Evolutionary conservation across 2,797 vertebrate species (phyloP), one percentile per base, ranked within the genome.

Genomic region (Acridotheres tristis): DNA sequence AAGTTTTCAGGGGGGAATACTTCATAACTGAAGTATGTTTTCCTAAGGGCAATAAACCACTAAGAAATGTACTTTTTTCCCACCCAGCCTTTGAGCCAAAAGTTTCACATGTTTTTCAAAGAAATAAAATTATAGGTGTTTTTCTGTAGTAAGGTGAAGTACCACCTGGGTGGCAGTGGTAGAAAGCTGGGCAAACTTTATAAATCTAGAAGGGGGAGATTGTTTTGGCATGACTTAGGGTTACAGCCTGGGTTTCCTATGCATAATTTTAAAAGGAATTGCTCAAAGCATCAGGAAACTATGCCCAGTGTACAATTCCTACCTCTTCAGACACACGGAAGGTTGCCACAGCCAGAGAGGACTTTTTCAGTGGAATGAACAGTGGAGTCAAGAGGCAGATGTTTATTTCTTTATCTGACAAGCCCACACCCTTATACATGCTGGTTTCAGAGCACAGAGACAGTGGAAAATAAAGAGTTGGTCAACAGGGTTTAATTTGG

Each of bases 1-100:
- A 97, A 96, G 97, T 96, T 97, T 97, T 97, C 97, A 94, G 93
- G 94, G 91, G 95, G 97, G 96, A 97, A 95, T 95, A 95, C 97
- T 96, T 97, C 97, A 97, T 96, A 95, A 95, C 93, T 94, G 90
- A 97, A 96, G 94, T 80, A 96, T 97, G 97, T 96, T 97, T 97
- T 97, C 96, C 96, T 98, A 89, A 86, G 91, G 96, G 96, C 96
- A 93, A 95, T 93, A 97, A 97, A 97, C 95, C 97, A 85, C 78
- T 66, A 80, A 94, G 92, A 86, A 93, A 94, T 93, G 79, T 90
- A 91, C 83, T 80, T 91, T 93, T 90, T 84, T 81, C 85, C 95
- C 90, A 93, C 86, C 94, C 26, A 38, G 93, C 61, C 88, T 90
- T 93, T 92, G 51, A 93, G 97, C 97, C 97, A 96, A 95, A 96